These are phyloP conservation scores for Diarsia dahlii DNA, from an alignment of 2,888 invertebrate species.

Conservation along the genomic window DNA sequence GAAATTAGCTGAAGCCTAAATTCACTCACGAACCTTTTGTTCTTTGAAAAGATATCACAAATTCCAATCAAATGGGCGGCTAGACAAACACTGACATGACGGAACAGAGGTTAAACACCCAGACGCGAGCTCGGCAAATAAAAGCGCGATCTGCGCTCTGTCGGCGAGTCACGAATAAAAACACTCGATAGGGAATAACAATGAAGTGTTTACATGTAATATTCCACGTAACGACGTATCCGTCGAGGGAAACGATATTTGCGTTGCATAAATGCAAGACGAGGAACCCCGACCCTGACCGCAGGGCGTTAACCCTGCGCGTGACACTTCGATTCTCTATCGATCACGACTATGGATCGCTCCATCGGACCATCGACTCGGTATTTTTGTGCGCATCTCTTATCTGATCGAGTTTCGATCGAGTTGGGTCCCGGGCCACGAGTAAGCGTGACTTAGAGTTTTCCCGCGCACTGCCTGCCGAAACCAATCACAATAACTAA, in stretches of 20 bases:
- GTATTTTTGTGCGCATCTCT: conserved; percentile 73
- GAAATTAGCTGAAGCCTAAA: conserved; percentile 18
- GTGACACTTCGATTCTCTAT: conserved; percentile 90
- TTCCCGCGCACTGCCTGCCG: conserved; percentile 78
- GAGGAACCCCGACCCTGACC: conserved; percentile 87
- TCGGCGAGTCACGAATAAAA: conserved; percentile 76
- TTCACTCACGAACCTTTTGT: conserved; percentile 13
- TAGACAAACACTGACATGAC: conserved; percentile 59
- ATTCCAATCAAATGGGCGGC: conserved; percentile 45
- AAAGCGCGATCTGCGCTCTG: conserved; percentile 63
- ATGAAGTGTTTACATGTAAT: conserved; percentile 84
- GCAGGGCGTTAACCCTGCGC: conserved; percentile 86
- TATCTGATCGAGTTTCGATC: conserved; percentile 84
- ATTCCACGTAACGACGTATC: conserved; percentile 87
- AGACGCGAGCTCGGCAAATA: conserved; percentile 66
- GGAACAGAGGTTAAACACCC: conserved; percentile 64
- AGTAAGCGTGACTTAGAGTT: conserved; percentile 81
- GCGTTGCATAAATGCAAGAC: conserved; percentile 85
- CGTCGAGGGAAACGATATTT: conserved; percentile 80
- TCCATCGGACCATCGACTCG: conserved; percentile 81
- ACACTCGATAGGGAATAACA: conserved; percentile 82
- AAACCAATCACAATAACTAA: conserved; percentile 83
- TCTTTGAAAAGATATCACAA: conserved; percentile 35
- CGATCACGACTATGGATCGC: conserved; percentile 88
- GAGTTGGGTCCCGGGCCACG: conserved; percentile 66